Evolutionary conservation across 2,888 invertebrate species (phyloP), one percentile per base, ranked within the genome.

Genomic region (Parnassius apollo): DNA sequence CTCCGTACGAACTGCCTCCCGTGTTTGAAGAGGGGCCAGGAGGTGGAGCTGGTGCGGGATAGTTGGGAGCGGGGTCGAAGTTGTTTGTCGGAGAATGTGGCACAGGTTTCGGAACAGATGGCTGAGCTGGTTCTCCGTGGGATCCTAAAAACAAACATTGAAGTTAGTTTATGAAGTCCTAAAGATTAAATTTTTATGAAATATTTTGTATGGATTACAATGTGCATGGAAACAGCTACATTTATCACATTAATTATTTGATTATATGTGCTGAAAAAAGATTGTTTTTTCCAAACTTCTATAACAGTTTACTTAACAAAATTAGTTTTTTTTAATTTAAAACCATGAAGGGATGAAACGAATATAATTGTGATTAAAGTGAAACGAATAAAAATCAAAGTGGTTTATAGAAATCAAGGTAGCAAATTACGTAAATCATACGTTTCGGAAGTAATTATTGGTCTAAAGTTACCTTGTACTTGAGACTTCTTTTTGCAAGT

Each of bases 401-500:
- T 25, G 2, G 25, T 25, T 25, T 2, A 3, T 25, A 25, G 25
- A 25, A 18, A 18, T 18, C 18, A 18, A 18, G 25, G 25, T 25
- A 25, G 25, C 25, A 25, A 25, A 25, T 4, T 25, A 25, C 25
- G 25, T 25, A 25, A 25, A 25, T 3, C 25, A 25, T 25, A 25
- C 25, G 25, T 25, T 25, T 3, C 25, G 25, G 25, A 25, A 25
- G 3, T 25, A 25, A 25, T 25, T 25, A 25, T 25, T 25, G 3
- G 25, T 25, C 25, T 25, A 51, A 25, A 11, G 8, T 3, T 81
- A 88, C 93, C 92, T 81, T 86, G 90, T 49, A 88, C 89, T 72
- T 79, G 85, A 61, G 91, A 93, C 83, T 92, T 93, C 82, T 92
- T 94, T 75, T 93, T 93, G 81, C 95, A 95, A 13, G 94, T 95